Evolutionary conservation across 2,113 vertebrate species (phyloP), one percentile per base, ranked within the genome.

Genomic region (Sialia sialis): DNA sequence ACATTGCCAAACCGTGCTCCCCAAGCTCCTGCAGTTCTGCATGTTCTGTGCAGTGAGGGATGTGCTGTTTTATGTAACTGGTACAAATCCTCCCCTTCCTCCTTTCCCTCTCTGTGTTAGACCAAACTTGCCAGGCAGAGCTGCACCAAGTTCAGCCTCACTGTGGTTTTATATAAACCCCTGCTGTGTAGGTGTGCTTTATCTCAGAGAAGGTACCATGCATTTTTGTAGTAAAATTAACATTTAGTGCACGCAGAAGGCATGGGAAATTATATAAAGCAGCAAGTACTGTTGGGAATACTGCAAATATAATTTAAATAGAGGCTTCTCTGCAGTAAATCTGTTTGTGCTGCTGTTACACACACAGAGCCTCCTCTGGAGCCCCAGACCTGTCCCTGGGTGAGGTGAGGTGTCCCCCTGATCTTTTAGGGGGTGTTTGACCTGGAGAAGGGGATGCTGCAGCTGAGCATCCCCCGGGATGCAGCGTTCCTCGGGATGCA

Each of bases 201-300:
- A 66, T 36, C 73, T 16, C 26, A 56, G 59, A 85, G 54, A 51
- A 82, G 46, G 30, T 17, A 16, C 30, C 84, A 73, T 52, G 84
- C 70, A 6, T 82, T 92, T 93, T 67, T 6, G 0, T 68, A 41
- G 84, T 82, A 52, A 89, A 87, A 95, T 84, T 87, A 87, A 49
- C 84, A 94, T 79, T 68, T 87, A n/a, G 44, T 36, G 29, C 93
- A 72, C 3, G 44, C 74, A 76, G 89, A 51, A 91, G 82, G 66
- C 70, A 72, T 4, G 44, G 78, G 66, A 52, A 82, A 80, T 96
- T 89, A 93, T 29, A 91, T 91, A 94, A 96, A 94, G 85, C 78
- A 54, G 92, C 74, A 62, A 79, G 59, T 23, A 36, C 78, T 58
- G 7, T 13, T 76, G 87, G 90, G 90, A 95, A 83, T 87, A 32